Base-by-base conservation (phyloP, 2,888 invertebrate genomes). In the Melinopterus prodromus region DNA sequence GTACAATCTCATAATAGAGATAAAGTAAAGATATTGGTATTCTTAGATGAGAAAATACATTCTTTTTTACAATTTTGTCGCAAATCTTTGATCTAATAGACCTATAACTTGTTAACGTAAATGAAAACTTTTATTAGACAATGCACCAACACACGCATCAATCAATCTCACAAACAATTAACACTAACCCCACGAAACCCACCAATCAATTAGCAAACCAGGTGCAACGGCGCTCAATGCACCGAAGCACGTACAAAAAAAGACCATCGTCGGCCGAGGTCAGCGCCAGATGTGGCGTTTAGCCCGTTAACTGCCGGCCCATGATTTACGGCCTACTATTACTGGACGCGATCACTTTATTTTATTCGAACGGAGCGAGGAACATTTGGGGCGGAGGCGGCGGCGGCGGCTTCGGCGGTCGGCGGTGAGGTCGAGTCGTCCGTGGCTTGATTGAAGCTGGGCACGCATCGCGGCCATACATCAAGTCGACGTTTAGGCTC, bases 381-480 rank as follows among this genome's bases (percentile, higher is more conserved):
- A 53, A 53, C 53, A 53, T 35, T 71, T 26, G 16, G 35, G 35
- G 26, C 12, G 71, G 71, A 71, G 71, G 71, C 35, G 71, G 71
- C 35, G 71, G 71, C 74, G 74, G 36, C 35, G 74, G 71, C 16
- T 71, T 71, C 5, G 71, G 26, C 26, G 2, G 26, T 26, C 26
- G 53, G 53, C 53, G 53, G 53, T 53, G 26, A 26, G 53, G 53
- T 53, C 53, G 7, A 53, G 53, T 53, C 53, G 9, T 53, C 53
- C 53, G 53, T 12, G 53, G 37, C 9, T 12, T 74, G 74, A 74
- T 74, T 35, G 74, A 37, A 37, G 26, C 74, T n/a, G 74, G 74
- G 37, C 74, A 74, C 74, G 74, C 74, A 74, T 74, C 74, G n/a
- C 35, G 36, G 36, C 74, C 74, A 74, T 74, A 74, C 35, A 74